Evolutionary conservation across 2,797 vertebrate species (phyloP).

Genomic region (Podargus strigoides): DNA sequence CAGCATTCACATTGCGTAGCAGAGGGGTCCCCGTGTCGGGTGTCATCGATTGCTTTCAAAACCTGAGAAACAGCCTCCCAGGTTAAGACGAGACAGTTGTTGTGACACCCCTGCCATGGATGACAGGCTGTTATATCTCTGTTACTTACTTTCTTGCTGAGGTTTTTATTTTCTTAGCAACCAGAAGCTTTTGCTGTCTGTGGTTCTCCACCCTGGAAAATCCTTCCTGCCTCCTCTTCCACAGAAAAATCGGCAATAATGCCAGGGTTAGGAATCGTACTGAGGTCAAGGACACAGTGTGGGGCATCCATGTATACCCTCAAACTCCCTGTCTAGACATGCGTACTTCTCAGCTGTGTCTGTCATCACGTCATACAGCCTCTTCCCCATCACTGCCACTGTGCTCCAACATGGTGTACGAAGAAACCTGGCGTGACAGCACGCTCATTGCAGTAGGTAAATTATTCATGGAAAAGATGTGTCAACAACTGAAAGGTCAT

Average conservation of each 20-base stretch:
- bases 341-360: neutral
- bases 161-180: neutral
- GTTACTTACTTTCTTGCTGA: neutral
- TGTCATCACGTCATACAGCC: neutral
- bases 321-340: neutral
- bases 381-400: neutral
- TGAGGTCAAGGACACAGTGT: neutral
- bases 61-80: neutral
- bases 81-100: neutral
- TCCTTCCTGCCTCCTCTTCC: neutral
- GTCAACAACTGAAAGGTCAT: neutral
- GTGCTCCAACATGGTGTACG: rapidly evolving
- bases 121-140: neutral
- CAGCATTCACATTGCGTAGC: rapidly evolving
- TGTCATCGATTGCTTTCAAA: neutral
- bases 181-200: neutral
- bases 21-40: rapidly evolving
- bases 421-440: neutral
- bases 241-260: neutral
- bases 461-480: neutral
- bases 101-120: neutral
- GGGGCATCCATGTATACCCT: neutral
- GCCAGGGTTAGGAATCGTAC: neutral
- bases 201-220: neutral
- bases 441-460: neutral